Conservation (phyloP, 2,888 invertebrate genomes). For the Drosophila borborema region DNA sequence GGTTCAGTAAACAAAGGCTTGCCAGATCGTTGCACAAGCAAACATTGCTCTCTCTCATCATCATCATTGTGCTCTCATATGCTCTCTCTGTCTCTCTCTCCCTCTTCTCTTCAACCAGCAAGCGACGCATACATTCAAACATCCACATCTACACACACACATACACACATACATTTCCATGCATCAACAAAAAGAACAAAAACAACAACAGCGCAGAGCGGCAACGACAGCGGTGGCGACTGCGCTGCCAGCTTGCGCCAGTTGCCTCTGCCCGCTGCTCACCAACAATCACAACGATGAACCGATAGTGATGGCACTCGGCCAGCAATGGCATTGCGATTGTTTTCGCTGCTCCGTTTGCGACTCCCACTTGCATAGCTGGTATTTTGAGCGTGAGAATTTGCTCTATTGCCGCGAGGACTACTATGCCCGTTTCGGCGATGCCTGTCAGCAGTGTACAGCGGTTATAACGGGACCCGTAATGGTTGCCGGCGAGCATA, state of each 20-base stretch:
- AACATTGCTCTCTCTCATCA: constrained; percentile 7
- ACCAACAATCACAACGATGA: constrained; percentile 58
- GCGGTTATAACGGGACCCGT: constrained; percentile 90
- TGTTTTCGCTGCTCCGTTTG: constrained; percentile 97
- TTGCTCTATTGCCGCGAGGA: constrained; percentile 94
- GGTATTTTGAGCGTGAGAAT: constrained; percentile 97
- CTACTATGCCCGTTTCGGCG: constrained; percentile 95
- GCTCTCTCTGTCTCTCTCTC: constrained; percentile 35
- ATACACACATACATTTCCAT: constrained; percentile 33
- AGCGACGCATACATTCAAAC: constrained; percentile 34
- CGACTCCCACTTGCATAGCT: constrained; percentile 92
- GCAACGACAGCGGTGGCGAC: not conserved
- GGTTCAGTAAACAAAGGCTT: constrained; percentile 54
- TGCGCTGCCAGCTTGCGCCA: constrained; percentile 55
- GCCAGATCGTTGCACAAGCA: constrained; percentile 46
- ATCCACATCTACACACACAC: constrained; percentile 15
- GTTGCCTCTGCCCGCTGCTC: constrained; percentile 57
- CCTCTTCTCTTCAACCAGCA: constrained; percentile 35
- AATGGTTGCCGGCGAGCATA: constrained; percentile 97
- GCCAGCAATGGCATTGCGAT: constrained; percentile 95
- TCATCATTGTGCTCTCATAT: constrained; percentile 22
- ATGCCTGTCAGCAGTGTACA: constrained; percentile 95
- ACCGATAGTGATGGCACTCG: constrained; percentile 92
- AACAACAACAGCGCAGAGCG: constrained; percentile 31
- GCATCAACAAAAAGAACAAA: constrained; percentile 53